These are phyloP conservation scores for Recurvirostra avosetta DNA, from an alignment of 2,113 vertebrate genomes.

Conservation along the genomic window DNA sequence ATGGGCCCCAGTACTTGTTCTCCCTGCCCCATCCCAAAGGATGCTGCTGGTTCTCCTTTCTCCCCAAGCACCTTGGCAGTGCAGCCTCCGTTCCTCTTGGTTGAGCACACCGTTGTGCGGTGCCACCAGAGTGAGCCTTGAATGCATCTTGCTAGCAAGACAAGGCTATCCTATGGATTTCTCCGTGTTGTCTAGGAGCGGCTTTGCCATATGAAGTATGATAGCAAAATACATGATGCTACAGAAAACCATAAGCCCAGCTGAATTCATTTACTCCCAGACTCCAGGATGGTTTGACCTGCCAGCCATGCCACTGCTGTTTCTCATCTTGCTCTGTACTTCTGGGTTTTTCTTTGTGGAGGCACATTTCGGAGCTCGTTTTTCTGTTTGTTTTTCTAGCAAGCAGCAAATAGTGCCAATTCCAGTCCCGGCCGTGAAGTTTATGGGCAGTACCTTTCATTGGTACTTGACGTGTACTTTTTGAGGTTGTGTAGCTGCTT, in stretches of 20 bases:
- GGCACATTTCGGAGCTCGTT: not conserved
- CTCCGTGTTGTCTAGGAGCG: not conserved
- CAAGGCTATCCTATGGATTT: not conserved
- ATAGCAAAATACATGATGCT: not conserved
- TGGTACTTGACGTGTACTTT: not conserved
- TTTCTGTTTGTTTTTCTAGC: not conserved
- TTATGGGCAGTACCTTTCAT: not conserved
- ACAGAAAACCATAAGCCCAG: not conserved
- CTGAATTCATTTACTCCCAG: not conserved
- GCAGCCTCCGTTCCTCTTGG: not conserved
- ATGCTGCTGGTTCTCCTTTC: not conserved
- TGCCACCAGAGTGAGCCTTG: not conserved
- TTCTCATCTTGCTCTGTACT: not conserved
- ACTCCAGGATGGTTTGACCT: not conserved
- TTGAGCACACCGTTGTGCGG: rapidly evolving
- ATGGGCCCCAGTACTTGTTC: not conserved
- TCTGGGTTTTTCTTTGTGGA: not conserved
- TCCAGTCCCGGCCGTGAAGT: not conserved
- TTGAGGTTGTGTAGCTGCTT: not conserved
- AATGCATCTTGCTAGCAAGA: not conserved
- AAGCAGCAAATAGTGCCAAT: not conserved
- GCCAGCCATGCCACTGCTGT: not conserved
- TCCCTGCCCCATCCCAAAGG: not conserved
- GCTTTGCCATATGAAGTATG: not conserved
- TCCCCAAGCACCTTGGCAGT: not conserved